Base-by-base conservation (phyloP, 1,140 invertebrate genomes). In the Neodiprion pinetum region DNA sequence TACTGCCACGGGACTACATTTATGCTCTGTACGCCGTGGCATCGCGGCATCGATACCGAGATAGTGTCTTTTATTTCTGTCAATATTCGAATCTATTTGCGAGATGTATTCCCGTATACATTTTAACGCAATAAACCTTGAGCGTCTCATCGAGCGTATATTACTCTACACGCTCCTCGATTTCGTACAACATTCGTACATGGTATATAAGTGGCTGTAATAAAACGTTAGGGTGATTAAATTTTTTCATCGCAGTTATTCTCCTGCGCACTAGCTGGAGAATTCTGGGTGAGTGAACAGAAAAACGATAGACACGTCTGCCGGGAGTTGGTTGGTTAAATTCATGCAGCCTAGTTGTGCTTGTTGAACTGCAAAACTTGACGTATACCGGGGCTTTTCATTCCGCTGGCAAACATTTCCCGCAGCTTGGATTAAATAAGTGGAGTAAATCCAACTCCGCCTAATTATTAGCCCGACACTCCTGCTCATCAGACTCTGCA, bases 391-490 rank as follows among this genome's bases (percentile, higher is more conserved):
- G 4, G 9, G 53, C 53, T 61, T 61, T 61, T 14, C 53, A 61
- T 17, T 61, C 2, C 53, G 7, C 8, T 4, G n/a, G 53, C 9
- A 61, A 61, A 61, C 53, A 9, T 61, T 61, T 61, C 4, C n/a
- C n/a, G 11, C 28, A 40, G 28, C 4, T 61, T 17, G 7, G n/a
- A 61, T 61, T 61, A 61, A 14, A 61, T 17, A 61, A 61, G 11
- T 61, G n/a, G 7, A 14, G 53, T 17, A 61, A 61, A 61, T 61
- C n/a, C 11, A 61, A 61, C 53, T 61, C 53, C 53, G 53, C 53
- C 53, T 61, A 61, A 61, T 61, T 5, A 61, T 61, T 61, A 61
- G n/a, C n/a, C n/a, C 53, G 53, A 61, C 53, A 17, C 53, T 61
- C 53, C 5, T 12, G 11, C 53, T 61, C n/a, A 61, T 61, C 53